Evolutionary conservation across 1,140 invertebrate species (phyloP).

Genomic region (Dufourea novaeangliae): DNA sequence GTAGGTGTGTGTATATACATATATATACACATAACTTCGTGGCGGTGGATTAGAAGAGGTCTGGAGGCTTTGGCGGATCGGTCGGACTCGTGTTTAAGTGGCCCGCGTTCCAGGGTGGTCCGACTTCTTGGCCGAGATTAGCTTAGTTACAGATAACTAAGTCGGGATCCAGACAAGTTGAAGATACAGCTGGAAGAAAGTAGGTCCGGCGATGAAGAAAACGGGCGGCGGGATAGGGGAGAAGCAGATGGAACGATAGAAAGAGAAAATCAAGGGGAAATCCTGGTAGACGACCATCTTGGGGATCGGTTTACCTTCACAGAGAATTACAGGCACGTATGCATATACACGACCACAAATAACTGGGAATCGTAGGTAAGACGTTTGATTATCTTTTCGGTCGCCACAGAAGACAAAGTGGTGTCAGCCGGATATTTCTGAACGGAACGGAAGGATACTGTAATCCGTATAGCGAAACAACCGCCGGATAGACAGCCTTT

Average conservation of each 20-base stretch:
- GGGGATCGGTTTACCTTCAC: conserved; percentile 26
- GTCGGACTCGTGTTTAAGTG: conserved; percentile 73
- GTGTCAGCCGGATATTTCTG: conserved; percentile 44
- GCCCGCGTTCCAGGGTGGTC: conserved; percentile 41
- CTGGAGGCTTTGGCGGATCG: conserved; percentile 72
- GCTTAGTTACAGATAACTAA: conserved; percentile 76
- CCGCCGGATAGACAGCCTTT: not conserved
- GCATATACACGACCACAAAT: conserved; percentile 20
- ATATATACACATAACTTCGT: conserved; percentile 51
- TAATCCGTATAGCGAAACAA: conserved; percentile 52
- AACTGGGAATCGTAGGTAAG: conserved; percentile 38
- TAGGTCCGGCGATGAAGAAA: conserved; percentile 8
- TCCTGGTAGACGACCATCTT: conserved; percentile 9
- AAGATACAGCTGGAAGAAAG: conserved; percentile 50
- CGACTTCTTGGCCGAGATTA: conserved; percentile 74
- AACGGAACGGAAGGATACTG: conserved; percentile 60
- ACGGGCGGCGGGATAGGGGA: not conserved
- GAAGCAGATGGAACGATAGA: conserved; percentile 15
- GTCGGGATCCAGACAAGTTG: conserved; percentile 50
- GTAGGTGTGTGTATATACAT: no score
- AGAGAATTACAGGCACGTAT: not conserved
- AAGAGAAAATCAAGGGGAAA: conserved; percentile 17
- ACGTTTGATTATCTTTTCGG: conserved; percentile 63
- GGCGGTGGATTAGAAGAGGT: conserved; percentile 69
- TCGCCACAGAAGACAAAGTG: conserved; percentile 42